Conservation (phyloP, 2,888 invertebrate genomes). For the Apoderus coryli region DNA sequence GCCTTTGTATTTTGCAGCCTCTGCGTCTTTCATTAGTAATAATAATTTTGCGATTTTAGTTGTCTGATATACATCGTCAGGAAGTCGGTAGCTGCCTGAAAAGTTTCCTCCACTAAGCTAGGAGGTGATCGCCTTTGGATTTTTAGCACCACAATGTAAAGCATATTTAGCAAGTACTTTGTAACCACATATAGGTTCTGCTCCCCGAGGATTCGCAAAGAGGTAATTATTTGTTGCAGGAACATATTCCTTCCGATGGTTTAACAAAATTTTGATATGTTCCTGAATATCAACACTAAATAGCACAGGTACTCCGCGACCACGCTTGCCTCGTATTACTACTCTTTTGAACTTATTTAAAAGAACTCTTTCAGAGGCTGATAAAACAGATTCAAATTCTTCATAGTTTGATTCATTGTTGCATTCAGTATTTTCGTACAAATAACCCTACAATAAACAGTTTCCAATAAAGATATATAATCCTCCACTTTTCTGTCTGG, state of each 20-base stretch:
- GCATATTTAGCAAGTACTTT: conserved; percentile 18
- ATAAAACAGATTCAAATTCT: conserved; percentile 12
- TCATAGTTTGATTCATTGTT: conserved; percentile 10
- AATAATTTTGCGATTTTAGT: conserved; percentile 16
- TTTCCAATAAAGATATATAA: conserved; percentile 16
- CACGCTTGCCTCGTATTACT: conserved; percentile 10
- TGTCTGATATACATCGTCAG: conserved; percentile 14
- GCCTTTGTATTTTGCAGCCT: conserved; percentile 15
- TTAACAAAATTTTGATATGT: conserved; percentile 13
- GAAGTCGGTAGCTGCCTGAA: conserved; percentile 13
- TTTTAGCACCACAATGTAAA: conserved; percentile 15
- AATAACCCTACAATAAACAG: conserved; percentile 18
- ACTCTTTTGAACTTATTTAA: conserved; percentile 14
- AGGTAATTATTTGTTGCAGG: conserved; percentile 9
- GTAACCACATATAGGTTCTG: conserved; percentile 16
- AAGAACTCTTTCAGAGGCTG: conserved; percentile 11
- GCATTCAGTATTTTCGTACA: conserved; percentile 4
- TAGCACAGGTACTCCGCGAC: conserved; percentile 19
- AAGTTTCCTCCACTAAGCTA: too few relatives aligned
- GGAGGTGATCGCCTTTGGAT: conserved; percentile 16
- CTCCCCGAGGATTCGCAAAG: conserved; percentile 11
- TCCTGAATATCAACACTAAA: conserved; percentile 19
- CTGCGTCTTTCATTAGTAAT: conserved; percentile 16
- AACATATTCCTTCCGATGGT: conserved; percentile 6
- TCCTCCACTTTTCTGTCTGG: conserved; percentile 7